Evolutionary conservation across 2,888 invertebrate genomes (phyloP), one percentile per base, ranked within the genome.

Genomic region (Limnephilus auricula): DNA sequence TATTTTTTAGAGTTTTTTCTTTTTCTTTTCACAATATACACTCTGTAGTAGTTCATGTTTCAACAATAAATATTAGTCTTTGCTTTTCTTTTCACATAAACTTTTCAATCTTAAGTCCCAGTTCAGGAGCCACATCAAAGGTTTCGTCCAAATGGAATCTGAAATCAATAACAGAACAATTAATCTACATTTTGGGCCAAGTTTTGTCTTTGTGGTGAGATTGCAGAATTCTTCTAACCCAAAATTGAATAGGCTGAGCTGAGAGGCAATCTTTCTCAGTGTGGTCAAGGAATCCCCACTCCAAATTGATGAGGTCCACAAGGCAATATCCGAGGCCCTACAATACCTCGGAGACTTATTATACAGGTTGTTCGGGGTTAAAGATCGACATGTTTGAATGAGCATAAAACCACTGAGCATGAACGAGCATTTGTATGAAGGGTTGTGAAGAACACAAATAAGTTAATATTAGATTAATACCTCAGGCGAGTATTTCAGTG

Each of bases 401-500:
- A 40, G 12, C 40, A 10, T 12, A 40, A 40, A 12, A 40, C 40
- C 2, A 40, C 12, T 10, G 40, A 12, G 40, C 40, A 40, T 1
- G 12, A 40, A 12, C 12, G 40, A 40, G 12, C 40, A 12, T 40
- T 10, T 2, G 12, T 12, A 40, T 0, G 10, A 12, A 40, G 37
- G 10, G 10, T 40, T 40, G 12, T n/a, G 12, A 40, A 12, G 13
- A 32, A 45, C 18, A 37, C 25, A 4, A 88, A 32, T 50, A 9
- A 89, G 37, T 79, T n/a, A 1, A n/a, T 30, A 40, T 30, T 79
- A n/a, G 84, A 37, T 84, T n/a, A 2, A 30, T 85, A 91, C 90
- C 89, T 92, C 96, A 96, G 95, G 96, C 96, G 78, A 95, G 95
- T 65, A 96, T 95, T 94, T 96, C 96, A 94, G 95, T 95, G 94